Evolutionary conservation across 2,113 vertebrate genomes (phyloP), one percentile per base, ranked within the genome.

Genomic region (Silurus asotus): DNA sequence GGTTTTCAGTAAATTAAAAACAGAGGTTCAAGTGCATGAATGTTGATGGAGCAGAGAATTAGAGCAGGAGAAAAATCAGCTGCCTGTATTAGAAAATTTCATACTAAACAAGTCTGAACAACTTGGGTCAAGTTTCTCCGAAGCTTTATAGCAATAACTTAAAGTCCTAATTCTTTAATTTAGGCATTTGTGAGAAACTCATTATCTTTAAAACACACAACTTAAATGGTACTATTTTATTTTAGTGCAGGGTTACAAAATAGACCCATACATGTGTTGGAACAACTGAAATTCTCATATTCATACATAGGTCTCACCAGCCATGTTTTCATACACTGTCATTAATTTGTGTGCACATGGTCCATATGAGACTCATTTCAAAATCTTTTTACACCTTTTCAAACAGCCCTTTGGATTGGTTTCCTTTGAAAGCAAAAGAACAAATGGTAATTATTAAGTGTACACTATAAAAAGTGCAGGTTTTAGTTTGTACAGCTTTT

Each of bases 1-100:
- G 75, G 74, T 69, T 72, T 69, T 75, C 55, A 83, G 82, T 81
- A 87, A 91, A 91, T 85, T 51, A 45, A 89, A 87, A 78, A 88
- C 86, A 89, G 55, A 88, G 2, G 23, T 78, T 78, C 58, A 69
- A 69, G 84, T 81, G 69, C 78, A 76, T 69, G 23, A 15, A 87
- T 85, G 62, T 81, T 69, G 88, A 88, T 72, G 48, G 75, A 81
- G 58, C 49, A 90, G 81, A 82, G 75, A 87, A 88, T 85, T 65
- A 82, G 69, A 78, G 82, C 82, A 1, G 75, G 81, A 83, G 28
- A 87, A 74, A 48, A 85, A 87, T 85, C 77, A 82, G 69, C 81
- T 28, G 64, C 70, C 79, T 83, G 13, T 88, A 90, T 89, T 75
- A 80, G 87, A 85, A 15, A 74, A 83, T 84, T 85, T 79, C 67